Evolutionary conservation across 2,888 invertebrate genomes (phyloP), one percentile per base, ranked within the genome.

Genomic region (Tetheella fluctuosa): DNA sequence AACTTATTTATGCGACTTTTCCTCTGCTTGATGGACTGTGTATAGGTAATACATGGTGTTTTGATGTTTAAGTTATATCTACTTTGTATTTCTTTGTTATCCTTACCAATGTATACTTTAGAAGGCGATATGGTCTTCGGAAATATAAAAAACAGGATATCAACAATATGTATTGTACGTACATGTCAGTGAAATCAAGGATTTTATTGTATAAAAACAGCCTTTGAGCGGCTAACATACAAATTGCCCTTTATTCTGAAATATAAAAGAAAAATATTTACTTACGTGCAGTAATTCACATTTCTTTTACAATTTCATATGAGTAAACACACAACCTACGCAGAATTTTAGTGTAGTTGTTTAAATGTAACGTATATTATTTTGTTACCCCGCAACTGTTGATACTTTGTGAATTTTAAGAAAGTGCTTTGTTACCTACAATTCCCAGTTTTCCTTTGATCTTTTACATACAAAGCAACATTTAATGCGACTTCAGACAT

Each of bases 1-100:
- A 63, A 73, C 65, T 73, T 68, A 68, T 70, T 73, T 73, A 64
- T 67, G 63, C 60, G 63, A 65, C 61, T 69, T 68, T 72, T 63
- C 59, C 62, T 60, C 63, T 64, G 67, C 61, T 64, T 70, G 65
- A 75, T 73, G 62, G 63, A 62, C 64, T 64, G 66, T 65, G 63
- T 42, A 42, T 34, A 34, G 54, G 52, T 58, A 54, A 65, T 68
- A 65, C 62, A 63, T 52, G 20, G 62, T 58, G 56, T 48, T 20
- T 48, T n/a, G 48, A 48, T 20, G 48, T 48, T 48, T n/a, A 20
- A 48, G 48, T 20, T 20, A 48, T 10, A 20, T 48, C 17, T 48
- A 10, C 48, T 48, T 48, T 20, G 10, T 48, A 20, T 48, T 8
- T 48, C 15, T 48, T 48, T 42, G 42, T 10, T 48, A 48, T 48